Evolutionary conservation across 2,888 invertebrate species (phyloP).

Genomic region (Liposcelis brunnea): DNA sequence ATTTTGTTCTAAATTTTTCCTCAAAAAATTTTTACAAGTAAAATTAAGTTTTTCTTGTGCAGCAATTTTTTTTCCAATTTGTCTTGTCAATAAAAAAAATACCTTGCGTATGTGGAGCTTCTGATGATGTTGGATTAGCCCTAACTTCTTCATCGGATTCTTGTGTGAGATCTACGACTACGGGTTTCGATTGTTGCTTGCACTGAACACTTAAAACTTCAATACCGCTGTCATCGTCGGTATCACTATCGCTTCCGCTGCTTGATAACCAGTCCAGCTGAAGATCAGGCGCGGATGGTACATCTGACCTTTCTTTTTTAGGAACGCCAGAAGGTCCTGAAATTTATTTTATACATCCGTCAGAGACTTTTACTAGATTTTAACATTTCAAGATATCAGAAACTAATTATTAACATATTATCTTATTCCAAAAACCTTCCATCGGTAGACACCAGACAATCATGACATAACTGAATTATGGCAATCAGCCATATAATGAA

Average conservation of each 20-base stretch:
- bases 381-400: too few relatives aligned
- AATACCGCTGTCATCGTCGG: constrained; percentile 38
- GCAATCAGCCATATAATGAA: too few relatives aligned
- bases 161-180: constrained; percentile 38
- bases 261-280: constrained; percentile 58
- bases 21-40: background rate
- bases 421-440: too few relatives aligned
- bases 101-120: background rate
- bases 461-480: too few relatives aligned
- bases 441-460: too few relatives aligned
- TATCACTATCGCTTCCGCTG: constrained; percentile 37
- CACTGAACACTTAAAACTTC: constrained; percentile 26
- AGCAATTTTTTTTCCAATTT: background rate
- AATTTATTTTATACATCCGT: too few relatives aligned
- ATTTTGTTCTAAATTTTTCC: background rate
- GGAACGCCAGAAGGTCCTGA: constrained; percentile 14
- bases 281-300: constrained; percentile 50
- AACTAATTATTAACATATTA: too few relatives aligned
- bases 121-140: background rate
- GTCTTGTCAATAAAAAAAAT: background rate
- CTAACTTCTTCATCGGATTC: constrained; percentile 34
- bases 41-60: background rate
- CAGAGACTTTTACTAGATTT: too few relatives aligned
- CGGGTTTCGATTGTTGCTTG: constrained; percentile 25
- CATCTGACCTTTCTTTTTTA: constrained; percentile 21